These are phyloP conservation scores for Ibidorhyncha struthersii DNA, from an alignment of 2,113 vertebrate species.

Conservation along the genomic window DNA sequence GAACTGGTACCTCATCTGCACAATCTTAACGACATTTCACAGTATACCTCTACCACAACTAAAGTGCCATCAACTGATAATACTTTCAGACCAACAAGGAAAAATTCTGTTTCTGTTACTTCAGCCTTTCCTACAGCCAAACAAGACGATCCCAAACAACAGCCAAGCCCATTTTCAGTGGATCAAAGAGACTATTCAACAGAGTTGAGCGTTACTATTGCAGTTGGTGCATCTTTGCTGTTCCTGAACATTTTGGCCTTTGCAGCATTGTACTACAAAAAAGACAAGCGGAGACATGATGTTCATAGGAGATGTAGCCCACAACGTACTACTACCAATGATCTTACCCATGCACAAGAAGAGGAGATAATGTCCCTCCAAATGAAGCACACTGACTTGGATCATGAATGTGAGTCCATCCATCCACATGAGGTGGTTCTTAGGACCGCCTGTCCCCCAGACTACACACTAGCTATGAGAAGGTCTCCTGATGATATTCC, in stretches of 20 bases:
- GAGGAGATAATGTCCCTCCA: conserved; percentile 99
- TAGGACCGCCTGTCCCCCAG: conserved; percentile 96
- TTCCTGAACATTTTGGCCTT: conserved; percentile 98
- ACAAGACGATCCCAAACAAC: conserved; percentile 92
- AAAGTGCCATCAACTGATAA: conserved; percentile 95
- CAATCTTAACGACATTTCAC: conserved; percentile 96
- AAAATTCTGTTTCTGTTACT: conserved; percentile 88
- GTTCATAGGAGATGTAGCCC: conserved; percentile 96
- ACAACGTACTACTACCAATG: conserved; percentile 89
- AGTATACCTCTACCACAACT: conserved; percentile 96
- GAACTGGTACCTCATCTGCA: conserved; percentile 98
- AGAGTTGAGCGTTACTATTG: conserved; percentile 95
- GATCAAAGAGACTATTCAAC: conserved; percentile 98
- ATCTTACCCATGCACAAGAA: conserved; percentile 96
- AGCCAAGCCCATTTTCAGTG: conserved; percentile 87
- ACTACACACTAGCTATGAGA: conserved; percentile 98
- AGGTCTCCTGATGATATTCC: conserved; percentile 98
- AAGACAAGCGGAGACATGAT: conserved; percentile 96
- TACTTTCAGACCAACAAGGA: conserved; percentile 91
- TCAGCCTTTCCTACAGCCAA: conserved; percentile 93
- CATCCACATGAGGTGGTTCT: conserved; percentile 97
- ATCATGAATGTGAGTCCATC: conserved; percentile 95
- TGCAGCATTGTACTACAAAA: conserved; percentile 97
- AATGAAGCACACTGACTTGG: conserved; percentile 98
- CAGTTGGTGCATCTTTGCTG: conserved; percentile 94